These are phyloP conservation scores for Gymnodraco acuticeps DNA, from an alignment of 2,797 vertebrate species.

Conservation along the genomic window DNA sequence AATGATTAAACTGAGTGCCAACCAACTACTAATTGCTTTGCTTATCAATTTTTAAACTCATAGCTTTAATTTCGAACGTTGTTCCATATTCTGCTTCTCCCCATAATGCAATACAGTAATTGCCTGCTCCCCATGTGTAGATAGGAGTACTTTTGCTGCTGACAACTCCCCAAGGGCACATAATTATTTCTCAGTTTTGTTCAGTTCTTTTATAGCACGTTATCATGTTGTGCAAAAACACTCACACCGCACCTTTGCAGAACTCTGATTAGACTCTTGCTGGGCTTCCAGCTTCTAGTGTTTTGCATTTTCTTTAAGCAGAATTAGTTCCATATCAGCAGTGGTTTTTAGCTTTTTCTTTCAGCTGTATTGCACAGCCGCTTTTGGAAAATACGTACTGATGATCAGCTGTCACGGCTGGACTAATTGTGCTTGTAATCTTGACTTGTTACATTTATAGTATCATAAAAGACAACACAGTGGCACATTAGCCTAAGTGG, in stretches of 20 bases:
- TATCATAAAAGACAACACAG: conserved; percentile 18
- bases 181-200: conserved; percentile 78
- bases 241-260: conserved; percentile 22
- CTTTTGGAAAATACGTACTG: conserved; percentile 9
- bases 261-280: conserved; percentile 58
- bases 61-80: conserved; percentile 63
- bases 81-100: conserved; percentile 41
- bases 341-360: conserved; percentile 8
- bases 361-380: background rate
- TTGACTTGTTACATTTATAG: conserved; percentile 40
- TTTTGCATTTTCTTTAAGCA: conserved; percentile 32
- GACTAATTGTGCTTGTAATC: conserved; percentile 37
- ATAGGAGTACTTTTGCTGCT: conserved; percentile 68
- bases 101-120: conserved; percentile 67
- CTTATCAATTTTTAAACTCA: conserved; percentile 52
- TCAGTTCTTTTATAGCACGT: conserved; percentile 62
- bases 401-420: conserved; percentile 10
- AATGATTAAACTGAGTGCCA: conserved; percentile 33
- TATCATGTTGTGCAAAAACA: conserved; percentile 64
- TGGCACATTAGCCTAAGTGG: conserved; percentile 11
- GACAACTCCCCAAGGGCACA: conserved; percentile 71
- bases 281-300: conserved; percentile 37
- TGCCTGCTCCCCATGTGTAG: conserved; percentile 67
- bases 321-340: conserved; percentile 8
- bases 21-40: conserved; percentile 54